Conservation (phyloP, 2,113 vertebrate genomes). For the Philantomba maxwellii region DNA sequence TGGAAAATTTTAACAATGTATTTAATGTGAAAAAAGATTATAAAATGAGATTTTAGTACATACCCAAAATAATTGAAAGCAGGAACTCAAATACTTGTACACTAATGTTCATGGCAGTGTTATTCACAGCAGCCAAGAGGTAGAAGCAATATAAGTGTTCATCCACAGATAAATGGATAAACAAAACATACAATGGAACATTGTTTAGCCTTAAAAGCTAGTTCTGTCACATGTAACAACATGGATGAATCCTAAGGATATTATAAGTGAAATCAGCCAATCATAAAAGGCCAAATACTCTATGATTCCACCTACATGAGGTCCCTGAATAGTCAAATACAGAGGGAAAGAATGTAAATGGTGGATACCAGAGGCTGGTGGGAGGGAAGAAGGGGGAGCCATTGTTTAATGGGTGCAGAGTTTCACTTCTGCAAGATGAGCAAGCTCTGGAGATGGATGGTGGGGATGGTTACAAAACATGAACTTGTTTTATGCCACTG, state of each 20-base stretch:
- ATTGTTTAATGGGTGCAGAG: neutral
- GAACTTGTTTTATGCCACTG: neutral
- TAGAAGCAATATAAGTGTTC: neutral
- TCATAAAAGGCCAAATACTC: neutral
- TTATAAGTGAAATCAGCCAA: neutral
- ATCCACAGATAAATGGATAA: neutral
- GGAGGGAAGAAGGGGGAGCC: neutral
- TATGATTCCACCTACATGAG: neutral
- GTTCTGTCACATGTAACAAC: neutral
- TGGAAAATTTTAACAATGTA: neutral
- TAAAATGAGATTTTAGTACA: neutral
- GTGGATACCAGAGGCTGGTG: neutral
- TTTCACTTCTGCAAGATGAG: neutral
- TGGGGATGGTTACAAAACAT: neutral
- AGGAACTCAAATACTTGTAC: neutral
- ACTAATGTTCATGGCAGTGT: neutral
- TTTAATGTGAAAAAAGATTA: neutral
- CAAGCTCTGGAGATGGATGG: neutral
- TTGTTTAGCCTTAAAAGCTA: neutral
- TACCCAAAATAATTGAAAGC: neutral
- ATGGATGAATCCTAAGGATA: neutral
- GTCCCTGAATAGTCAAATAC: neutral
- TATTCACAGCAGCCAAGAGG: neutral
- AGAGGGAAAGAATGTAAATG: neutral
- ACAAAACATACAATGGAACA: neutral